Base-by-base conservation (phyloP, 2,113 vertebrate species). In the Tonatia bakeri region DNA sequence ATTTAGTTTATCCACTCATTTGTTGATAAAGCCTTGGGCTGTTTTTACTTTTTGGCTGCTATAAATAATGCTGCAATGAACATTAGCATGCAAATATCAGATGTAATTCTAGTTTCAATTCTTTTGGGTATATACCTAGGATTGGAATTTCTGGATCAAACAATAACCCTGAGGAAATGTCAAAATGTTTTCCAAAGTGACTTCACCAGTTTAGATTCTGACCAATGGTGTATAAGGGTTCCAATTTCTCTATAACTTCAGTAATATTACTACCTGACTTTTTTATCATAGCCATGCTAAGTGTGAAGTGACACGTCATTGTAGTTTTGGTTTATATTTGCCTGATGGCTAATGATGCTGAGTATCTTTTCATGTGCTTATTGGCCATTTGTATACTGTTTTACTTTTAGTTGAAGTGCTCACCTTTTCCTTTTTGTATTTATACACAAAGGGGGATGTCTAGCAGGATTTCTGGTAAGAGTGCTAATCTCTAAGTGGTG, bases 301-400 rank as follows among this genome's bases (percentile, higher is more conserved):
- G 14, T 45, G 3, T 50, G 17, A 65, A 67, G 15, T 75, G 6
- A 10, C 69, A 45, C 10, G 52, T 93, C 45, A 59, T 7, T 87
- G 36, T 40, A 38, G 20, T 43, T 97, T 94, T 84, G 19, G 64
- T 79, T 92, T 96, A 13, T 20, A 26, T 90, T 87, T 95, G 59
- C 38, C 28, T 90, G 36, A 47, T 94, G 36, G 5, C 45, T 88
- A 70, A 73, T 64, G 17, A 77, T 26, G 28, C 26, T 72, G 69
- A 85, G 2, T 59, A 52, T 72, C 43, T 86, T 95, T 92, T 91
- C 24, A n/a, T 47, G 4, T 73, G 33, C 61, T 75, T 79, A 33
- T 50, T 92, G n/a, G 28, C 16, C 20, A 84, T 54, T 67, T 87
- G 38, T 28, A 47, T 56, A 54, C 61, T 64, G 31, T 87, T 28